A percentile compares a stretch with the other conserved stretches of the same genome.
Evolutionary conservation across 2,113 vertebrate species (phyloP).

Genomic region (Nesogale talazaci): DNA sequence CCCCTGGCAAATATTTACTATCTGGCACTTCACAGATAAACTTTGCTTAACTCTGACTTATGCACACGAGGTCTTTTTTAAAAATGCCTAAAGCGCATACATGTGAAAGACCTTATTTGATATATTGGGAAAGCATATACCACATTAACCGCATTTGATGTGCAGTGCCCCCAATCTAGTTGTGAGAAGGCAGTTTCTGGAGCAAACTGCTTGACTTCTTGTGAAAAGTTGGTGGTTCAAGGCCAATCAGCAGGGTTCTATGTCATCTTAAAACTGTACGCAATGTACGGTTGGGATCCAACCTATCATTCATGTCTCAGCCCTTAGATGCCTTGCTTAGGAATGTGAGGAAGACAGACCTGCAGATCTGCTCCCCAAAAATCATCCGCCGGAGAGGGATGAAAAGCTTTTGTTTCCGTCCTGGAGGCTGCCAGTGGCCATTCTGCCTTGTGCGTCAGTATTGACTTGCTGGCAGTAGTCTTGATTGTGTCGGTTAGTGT

Average conservation of each 20-base stretch:
- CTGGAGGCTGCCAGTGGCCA: no score
- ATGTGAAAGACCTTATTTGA: background rate
- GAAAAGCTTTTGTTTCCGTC: no score
- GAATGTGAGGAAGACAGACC: no score
- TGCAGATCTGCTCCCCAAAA: background rate
- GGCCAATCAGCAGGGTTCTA: background rate
- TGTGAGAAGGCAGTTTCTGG: background rate
- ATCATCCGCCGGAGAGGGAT: background rate
- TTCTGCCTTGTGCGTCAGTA: no score
- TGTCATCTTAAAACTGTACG: no score
- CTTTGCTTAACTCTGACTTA: background rate
- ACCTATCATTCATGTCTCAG: no score
- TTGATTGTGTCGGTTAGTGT: accelerated
- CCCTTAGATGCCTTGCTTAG: no score
- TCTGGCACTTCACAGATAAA: background rate
- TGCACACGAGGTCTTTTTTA: background rate
- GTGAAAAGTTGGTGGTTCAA: background rate
- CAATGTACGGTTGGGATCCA: no score
- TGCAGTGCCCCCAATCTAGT: background rate
- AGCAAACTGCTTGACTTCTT: background rate
- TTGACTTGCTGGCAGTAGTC: background rate
- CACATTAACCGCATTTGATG: background rate
- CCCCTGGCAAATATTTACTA: background rate
- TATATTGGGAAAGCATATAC: background rate
- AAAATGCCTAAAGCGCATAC: background rate